Percentiles rank a stretch among this genome's conserved stretches.
These are phyloP conservation scores for Melanostoma mellinum DNA, from an alignment of 2,888 invertebrate genomes.

Conservation along the genomic window DNA sequence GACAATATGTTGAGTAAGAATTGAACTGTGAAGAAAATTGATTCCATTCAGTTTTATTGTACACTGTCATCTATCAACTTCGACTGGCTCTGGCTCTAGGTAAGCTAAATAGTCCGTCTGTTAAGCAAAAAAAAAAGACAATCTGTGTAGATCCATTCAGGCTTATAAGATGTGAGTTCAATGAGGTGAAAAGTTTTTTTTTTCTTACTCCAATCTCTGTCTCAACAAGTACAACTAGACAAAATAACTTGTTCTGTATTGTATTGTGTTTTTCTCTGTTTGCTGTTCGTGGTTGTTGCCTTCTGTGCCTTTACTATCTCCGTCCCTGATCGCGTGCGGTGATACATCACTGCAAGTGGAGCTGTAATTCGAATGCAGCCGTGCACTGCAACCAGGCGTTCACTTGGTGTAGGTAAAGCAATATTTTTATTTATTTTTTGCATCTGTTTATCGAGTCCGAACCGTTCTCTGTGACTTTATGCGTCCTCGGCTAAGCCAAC, in stretches of 20 bases:
- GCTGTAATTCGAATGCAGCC: conserved; percentile 49
- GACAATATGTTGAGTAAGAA: too few relatives aligned
- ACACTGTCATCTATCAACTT: too few relatives aligned
- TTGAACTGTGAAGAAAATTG: too few relatives aligned
- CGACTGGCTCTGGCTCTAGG: background rate
- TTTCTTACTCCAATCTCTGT: conserved; percentile 1
- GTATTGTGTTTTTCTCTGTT: conserved; percentile 29
- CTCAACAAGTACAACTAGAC: conserved; percentile 17
- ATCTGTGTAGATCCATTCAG: background rate
- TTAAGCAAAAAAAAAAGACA: too few relatives aligned
- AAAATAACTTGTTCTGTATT: conserved; percentile 58
- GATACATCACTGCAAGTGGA: conserved; percentile 48
- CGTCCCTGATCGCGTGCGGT: conserved; percentile 62
- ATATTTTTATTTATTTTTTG: conserved; percentile 20
- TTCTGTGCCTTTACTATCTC: conserved; percentile 40
- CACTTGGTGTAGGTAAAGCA: background rate
- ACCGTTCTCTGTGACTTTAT: conserved; percentile 9
- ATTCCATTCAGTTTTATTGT: too few relatives aligned
- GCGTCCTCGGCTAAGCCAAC: conserved; percentile 7
- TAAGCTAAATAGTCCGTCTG: too few relatives aligned
- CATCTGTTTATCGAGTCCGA: background rate
- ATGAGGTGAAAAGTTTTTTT: background rate
- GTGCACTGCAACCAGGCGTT: conserved; percentile 43
- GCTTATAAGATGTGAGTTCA: background rate
- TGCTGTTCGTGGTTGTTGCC: conserved; percentile 46